Base-by-base conservation (phyloP, 1,140 invertebrate genomes). In the Drosophila persimilis region DNA sequence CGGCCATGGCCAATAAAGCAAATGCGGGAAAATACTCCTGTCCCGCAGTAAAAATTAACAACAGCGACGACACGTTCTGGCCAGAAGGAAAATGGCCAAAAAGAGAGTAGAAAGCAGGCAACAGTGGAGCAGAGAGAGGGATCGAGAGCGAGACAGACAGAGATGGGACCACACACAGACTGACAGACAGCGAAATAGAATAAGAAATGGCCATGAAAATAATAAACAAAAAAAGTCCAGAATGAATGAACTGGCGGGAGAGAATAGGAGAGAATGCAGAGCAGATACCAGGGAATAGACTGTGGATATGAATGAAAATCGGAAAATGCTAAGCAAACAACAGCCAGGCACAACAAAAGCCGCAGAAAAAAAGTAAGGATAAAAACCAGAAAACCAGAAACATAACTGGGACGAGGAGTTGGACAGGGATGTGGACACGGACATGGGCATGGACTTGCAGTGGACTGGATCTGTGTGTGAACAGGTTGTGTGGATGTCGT, bases 1-100 rank as follows among this genome's bases (percentile, higher is more conserved):
- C 65, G 67, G 71, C 61, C 80, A 83, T 86, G 80, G 81, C 67
- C 80, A 80, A 85, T 85, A 85, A 80, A 86, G 77, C 81, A 85
- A 85, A 86, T 77, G 81, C 73, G 81, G 80, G 80, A 53, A 80
- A 39, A 39, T 39, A 83, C 53, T 70, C 51, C 51, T 69, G 52
- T 55, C 56, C 59, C 55, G 55, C 75, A 83, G 52, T 84, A 80
- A 85, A 86, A 86, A 86, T 86, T 86, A 86, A 88, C 83, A 86
- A 71, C 78, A 66, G 74, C 77, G 83, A 78, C 83, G 74, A 86
- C 81, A 88, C 83, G 73, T 69, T 70, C 48, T 17, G 64, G 74
- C 51, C 74, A 74, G 64, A 57, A 59, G 44, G 15, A 17, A 70
- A 69, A 35, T 24, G 65, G 45, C 41, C 47, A 45, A 44, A 72